Evolutionary conservation across 2,888 invertebrate species (phyloP).

Genomic region (Steinernema carpocapsae): DNA sequence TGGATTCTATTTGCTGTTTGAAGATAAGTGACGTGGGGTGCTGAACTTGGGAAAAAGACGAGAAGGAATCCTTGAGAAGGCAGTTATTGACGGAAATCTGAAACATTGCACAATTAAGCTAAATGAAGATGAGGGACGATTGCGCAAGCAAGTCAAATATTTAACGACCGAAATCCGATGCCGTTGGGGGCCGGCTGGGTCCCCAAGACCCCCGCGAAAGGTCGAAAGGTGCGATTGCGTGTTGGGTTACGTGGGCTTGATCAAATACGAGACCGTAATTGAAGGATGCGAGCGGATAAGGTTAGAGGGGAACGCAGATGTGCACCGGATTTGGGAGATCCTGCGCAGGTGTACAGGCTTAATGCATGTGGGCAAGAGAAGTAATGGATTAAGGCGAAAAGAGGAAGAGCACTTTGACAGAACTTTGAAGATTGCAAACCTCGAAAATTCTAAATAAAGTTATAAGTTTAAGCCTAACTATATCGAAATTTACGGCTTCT

Average conservation of each 20-base stretch:
- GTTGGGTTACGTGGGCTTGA: slow-evolving; percentile 3
- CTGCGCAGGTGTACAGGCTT: not conserved
- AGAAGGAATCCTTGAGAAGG: not conserved
- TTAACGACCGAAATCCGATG: not conserved
- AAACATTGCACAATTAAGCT: no score
- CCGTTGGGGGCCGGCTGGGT: not conserved
- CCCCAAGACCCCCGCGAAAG: not conserved
- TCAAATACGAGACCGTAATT: slow-evolving; percentile 11
- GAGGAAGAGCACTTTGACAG: not conserved
- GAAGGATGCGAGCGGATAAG: slow-evolving; percentile 2
- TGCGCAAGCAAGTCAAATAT: slow-evolving; percentile 4
- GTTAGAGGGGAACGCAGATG: not conserved
- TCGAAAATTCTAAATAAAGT: no score
- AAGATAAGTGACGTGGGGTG: not conserved
- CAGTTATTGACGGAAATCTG: not conserved
- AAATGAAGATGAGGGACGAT: no score
- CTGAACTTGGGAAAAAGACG: not conserved
- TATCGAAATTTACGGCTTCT: no score
- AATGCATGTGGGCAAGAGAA: not conserved
- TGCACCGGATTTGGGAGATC: slow-evolving; percentile 15
- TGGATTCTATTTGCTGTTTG: not conserved
- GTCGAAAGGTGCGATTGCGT: slow-evolving; percentile 19
- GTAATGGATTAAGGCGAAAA: not conserved
- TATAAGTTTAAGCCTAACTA: no score
- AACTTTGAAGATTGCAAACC: not conserved